Percentiles rank a stretch among this genome's conserved stretches.
phyloP scores from a whole-genome alignment of 2,888 invertebrate species.

The Calliphora vomitoria region DNA sequence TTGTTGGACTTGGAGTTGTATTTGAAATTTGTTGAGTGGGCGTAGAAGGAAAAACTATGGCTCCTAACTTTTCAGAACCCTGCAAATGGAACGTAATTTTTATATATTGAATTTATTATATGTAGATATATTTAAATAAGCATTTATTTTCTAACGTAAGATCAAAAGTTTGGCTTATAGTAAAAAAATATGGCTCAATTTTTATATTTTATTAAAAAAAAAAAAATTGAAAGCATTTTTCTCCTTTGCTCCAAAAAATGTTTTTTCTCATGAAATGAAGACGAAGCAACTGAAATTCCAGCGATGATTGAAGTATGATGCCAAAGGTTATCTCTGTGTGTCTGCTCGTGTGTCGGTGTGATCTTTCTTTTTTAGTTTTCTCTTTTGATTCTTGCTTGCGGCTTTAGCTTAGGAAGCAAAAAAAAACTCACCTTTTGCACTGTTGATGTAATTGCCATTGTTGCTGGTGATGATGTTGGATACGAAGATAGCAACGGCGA shows the following conservation, averaged over 20 bases:
- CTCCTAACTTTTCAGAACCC: constrained; percentile 91
- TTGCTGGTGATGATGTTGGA: constrained; percentile 42
- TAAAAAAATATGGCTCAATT: too few species aligned
- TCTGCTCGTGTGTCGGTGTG: not conserved
- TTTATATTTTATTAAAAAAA: not conserved
- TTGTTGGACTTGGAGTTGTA: constrained; percentile 86
- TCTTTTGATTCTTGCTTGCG: not conserved
- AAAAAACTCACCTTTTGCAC: constrained; percentile 67
- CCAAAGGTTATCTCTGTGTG: constrained; percentile 50
- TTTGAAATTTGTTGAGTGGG: constrained; percentile 85
- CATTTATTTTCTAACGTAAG: constrained; percentile 50
- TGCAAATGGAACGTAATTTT: constrained; percentile 81
- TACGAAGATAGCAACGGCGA: constrained; percentile 54
- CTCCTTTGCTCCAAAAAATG: not conserved
- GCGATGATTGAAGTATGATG: constrained; percentile 33
- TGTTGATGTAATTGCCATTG: constrained; percentile 55
- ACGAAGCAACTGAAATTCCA: constrained; percentile 12
- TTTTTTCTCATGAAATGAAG: not conserved
- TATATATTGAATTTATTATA: not conserved
- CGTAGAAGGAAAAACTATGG: constrained; percentile 89
- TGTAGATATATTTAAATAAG: not conserved
- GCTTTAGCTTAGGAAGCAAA: constrained; percentile 4
- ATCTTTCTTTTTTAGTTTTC: not conserved
- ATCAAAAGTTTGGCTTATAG: constrained; percentile 49
- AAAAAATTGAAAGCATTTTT: not conserved